A percentile compares a stretch with the other conserved stretches of the same genome.
Conservation (phyloP, 2,113 vertebrate species). For the Percopsis transmontana region DNA sequence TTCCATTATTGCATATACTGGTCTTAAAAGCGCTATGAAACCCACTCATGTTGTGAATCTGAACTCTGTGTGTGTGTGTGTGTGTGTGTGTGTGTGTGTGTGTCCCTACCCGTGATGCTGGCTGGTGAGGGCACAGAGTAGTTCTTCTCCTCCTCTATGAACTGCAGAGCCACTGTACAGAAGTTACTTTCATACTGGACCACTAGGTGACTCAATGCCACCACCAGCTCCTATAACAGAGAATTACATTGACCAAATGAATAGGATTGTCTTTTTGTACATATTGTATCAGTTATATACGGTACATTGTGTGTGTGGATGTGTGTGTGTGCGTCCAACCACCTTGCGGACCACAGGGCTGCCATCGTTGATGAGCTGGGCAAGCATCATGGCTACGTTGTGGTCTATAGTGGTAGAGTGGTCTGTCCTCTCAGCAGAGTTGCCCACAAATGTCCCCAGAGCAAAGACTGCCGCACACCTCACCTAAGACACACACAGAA, state of each 20-base stretch:
- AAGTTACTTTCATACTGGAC: constrained; percentile 98
- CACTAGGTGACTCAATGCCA: constrained; percentile 95
- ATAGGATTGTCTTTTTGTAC: background rate
- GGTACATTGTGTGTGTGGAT: background rate
- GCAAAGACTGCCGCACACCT: constrained; percentile 94
- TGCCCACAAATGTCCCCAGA: constrained; percentile 94
- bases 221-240: constrained; percentile 89
- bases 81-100: constrained; percentile 5
- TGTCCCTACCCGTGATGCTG: constrained; percentile 78
- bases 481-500: constrained; percentile 77
- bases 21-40: background rate
- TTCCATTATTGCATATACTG: too few relatives aligned
- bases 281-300: too few relatives aligned
- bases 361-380: constrained; percentile 95
- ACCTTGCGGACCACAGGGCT: constrained; percentile 97
- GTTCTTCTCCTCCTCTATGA: constrained; percentile 98
- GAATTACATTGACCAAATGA: background rate
- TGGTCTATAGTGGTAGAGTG: constrained; percentile 99
- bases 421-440: constrained; percentile 92
- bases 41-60: background rate
- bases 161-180: constrained; percentile 96
- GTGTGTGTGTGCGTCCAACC: constrained; percentile 13
- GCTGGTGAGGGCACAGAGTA: constrained; percentile 90
- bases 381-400: constrained; percentile 98
- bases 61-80: background rate